Evolutionary conservation across 2,888 invertebrate genomes (phyloP).

Genomic region (Acleris cristana): DNA sequence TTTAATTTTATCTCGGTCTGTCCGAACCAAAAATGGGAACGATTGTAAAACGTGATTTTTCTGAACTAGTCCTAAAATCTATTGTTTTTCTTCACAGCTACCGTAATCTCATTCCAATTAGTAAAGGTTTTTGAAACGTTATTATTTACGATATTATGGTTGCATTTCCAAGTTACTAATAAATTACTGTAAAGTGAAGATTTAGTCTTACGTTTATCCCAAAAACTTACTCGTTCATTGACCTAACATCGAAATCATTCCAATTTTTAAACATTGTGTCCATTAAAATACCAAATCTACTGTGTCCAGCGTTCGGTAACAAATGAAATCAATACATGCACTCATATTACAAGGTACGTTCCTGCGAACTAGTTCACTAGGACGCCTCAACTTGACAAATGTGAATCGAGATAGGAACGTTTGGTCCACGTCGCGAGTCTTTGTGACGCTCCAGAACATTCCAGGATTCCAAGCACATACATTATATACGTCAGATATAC

Average conservation of each 20-base stretch:
- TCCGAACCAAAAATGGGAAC: too few species aligned
- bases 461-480: constrained; percentile 3
- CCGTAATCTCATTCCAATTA: too few species aligned
- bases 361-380: constrained; percentile 24
- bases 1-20: too few species aligned
- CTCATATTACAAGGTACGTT: constrained; percentile 9
- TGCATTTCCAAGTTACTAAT: too few species aligned
- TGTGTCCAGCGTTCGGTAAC: constrained; percentile 7
- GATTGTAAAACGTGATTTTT: too few species aligned
- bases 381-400: constrained; percentile 24
- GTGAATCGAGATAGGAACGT: constrained; percentile 23
- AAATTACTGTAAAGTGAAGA: too few species aligned
- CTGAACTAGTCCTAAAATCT: too few species aligned
- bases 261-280: background rate
- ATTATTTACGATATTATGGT: too few species aligned
- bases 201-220: background rate
- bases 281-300: background rate
- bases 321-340: constrained; percentile 30
- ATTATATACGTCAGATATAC: background rate
- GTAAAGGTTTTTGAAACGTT: too few species aligned
- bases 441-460: constrained; percentile 15
- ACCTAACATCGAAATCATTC: background rate
- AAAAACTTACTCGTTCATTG: background rate
- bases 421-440: constrained; percentile 21
- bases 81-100: too few species aligned